phyloP scores from a whole-genome alignment of 1,140 invertebrate genomes.

The Oedothorax gibbosus region DNA sequence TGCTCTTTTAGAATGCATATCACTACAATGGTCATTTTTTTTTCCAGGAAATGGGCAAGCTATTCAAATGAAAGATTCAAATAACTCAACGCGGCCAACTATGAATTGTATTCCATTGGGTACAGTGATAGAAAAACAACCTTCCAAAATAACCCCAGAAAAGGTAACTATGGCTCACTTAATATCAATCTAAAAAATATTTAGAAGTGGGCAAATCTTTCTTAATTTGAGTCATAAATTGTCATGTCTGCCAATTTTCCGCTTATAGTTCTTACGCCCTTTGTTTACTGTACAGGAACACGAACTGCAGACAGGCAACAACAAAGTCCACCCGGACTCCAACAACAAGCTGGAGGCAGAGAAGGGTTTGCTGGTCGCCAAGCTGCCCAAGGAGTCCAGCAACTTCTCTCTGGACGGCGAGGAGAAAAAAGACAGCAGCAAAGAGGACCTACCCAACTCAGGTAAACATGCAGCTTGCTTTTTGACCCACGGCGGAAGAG shows the following conservation, averaged over 20 bases:
- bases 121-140: slow-evolving; percentile 40
- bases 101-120: slow-evolving; percentile 58
- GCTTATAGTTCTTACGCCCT: not conserved
- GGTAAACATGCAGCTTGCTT: not conserved
- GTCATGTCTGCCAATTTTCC: not conserved
- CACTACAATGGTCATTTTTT: slow-evolving; percentile 76
- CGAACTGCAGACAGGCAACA: slow-evolving; percentile 39
- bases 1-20: slow-evolving; percentile 71
- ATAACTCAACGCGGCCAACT: slow-evolving; percentile 39
- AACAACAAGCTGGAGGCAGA: slow-evolving; percentile 60
- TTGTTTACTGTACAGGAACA: slow-evolving; percentile 20
- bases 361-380: slow-evolving; percentile 54
- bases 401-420: slow-evolving; percentile 24
- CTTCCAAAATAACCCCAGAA: slow-evolving; percentile 10
- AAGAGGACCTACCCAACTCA: slow-evolving; percentile 34
- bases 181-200: too few relatives aligned
- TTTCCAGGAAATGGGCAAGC: slow-evolving; percentile 57
- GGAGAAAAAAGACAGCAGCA: slow-evolving; percentile 57
- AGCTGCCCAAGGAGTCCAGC: slow-evolving; percentile 50
- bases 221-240: not conserved
- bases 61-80: slow-evolving; percentile 46
- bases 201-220: not conserved
- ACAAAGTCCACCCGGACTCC: slow-evolving; percentile 52
- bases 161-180: not conserved
- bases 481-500: not conserved